These are phyloP conservation scores for Drosophila falleni DNA, from an alignment of 2,888 invertebrate genomes.

Conservation along the genomic window DNA sequence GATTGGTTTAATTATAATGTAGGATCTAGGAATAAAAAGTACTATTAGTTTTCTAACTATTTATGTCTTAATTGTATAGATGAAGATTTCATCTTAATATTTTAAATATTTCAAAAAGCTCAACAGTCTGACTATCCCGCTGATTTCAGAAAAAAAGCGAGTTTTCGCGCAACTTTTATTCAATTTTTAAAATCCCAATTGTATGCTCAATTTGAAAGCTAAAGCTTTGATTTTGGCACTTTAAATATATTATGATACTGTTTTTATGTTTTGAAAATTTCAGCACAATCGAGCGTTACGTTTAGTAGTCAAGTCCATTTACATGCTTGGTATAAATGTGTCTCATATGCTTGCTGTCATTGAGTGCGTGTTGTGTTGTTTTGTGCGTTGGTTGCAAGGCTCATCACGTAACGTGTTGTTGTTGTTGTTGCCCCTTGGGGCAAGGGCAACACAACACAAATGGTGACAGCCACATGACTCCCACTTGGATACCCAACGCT, in stretches of 20 bases:
- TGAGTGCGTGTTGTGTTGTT: constrained; percentile 9
- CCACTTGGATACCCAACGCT: constrained; percentile 36
- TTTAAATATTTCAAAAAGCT: not conserved
- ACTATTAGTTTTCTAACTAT: not conserved
- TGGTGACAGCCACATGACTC: constrained; percentile 52
- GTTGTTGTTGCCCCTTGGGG: constrained; percentile 11
- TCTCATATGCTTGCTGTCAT: constrained; percentile 17
- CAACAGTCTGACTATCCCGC: not conserved
- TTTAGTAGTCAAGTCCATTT: not conserved
- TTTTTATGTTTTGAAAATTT: not conserved
- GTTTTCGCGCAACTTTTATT: not conserved
- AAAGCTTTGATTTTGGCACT: constrained; percentile 2
- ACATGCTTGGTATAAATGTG: constrained; percentile 2
- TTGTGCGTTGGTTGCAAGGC: constrained; percentile 20
- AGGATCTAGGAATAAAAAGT: no score
- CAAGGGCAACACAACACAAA: constrained; percentile 35
- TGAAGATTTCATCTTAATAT: not conserved
- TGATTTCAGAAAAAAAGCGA: not conserved
- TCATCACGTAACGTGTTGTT: constrained; percentile 40
- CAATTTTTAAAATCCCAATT: not conserved
- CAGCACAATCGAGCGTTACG: constrained; percentile 1
- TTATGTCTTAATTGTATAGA: no score
- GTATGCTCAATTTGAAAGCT: no score
- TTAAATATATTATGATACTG: not conserved
- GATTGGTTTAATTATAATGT: no score